Conservation (phyloP, 2,797 vertebrate genomes). For the Propithecus deckenii region DNA sequence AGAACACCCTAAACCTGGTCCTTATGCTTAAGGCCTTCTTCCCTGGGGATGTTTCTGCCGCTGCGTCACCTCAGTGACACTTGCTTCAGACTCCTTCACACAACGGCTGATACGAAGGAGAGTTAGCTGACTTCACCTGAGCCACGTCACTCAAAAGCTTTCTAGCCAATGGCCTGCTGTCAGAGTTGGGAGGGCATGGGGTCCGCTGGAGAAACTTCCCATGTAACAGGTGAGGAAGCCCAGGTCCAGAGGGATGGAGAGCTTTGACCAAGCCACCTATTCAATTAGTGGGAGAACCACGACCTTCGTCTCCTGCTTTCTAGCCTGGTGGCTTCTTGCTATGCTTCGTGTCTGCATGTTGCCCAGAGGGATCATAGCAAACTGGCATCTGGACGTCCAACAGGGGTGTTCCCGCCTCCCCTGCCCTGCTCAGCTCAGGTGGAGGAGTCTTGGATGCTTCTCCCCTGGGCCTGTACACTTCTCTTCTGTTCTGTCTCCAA, state of each 20-base stretch:
- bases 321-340: not conserved
- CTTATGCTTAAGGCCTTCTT: not conserved
- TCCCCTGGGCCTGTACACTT: not conserved
- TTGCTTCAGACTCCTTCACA: not conserved
- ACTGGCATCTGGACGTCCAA: not conserved
- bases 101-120: not conserved
- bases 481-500: not conserved
- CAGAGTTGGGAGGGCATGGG: not conserved
- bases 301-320: not conserved
- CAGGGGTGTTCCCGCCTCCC: not conserved
- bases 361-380: not conserved
- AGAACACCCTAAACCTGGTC: not conserved
- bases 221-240: not conserved
- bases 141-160: not conserved
- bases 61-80: too few species aligned
- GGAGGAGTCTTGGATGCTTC: not conserved
- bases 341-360: not conserved
- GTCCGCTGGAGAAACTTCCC: not conserved
- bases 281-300: not conserved
- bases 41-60: not conserved
- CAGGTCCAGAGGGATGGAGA: not conserved
- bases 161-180: not conserved
- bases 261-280: not conserved
- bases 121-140: not conserved
- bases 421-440: fast-evolving